Conservation (phyloP, 2,888 invertebrate species). For the Drosophila histrio region DNA sequence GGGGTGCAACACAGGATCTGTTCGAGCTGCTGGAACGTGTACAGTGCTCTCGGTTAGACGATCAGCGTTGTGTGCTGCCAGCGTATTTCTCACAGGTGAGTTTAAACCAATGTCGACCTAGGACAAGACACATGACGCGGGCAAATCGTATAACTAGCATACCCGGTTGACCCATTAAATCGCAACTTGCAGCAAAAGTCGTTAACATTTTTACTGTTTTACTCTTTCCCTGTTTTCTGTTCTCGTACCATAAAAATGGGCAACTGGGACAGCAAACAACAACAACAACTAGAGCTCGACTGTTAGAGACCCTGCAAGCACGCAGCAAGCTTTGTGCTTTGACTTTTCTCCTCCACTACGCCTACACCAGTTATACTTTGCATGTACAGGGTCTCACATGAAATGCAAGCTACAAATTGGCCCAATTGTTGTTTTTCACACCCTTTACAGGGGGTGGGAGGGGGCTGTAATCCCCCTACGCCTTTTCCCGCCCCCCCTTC, state of each 20-base stretch:
- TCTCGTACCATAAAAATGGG: constrained; percentile 58
- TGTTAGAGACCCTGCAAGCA: neutral
- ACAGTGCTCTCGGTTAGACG: constrained; percentile 97
- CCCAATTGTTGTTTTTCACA: constrained; percentile 2
- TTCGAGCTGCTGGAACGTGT: constrained; percentile 97
- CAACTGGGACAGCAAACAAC: constrained; percentile 47
- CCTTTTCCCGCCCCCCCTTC: neutral
- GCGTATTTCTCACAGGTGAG: constrained; percentile 95
- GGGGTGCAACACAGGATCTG: constrained; percentile 88
- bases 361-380: too few relatives aligned
- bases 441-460: neutral
- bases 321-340: too few relatives aligned
- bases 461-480: neutral
- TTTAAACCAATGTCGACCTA: constrained; percentile 41
- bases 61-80: constrained; percentile 98
- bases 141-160: neutral
- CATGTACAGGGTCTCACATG: too few relatives aligned
- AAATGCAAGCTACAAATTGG: constrained; percentile 18
- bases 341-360: too few relatives aligned
- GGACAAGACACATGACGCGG: constrained; percentile 36
- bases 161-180: constrained; percentile 59
- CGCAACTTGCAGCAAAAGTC: constrained; percentile 53
- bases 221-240: neutral
- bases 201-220: constrained; percentile 48
- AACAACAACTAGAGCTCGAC: constrained; percentile 15